Evolutionary conservation across 2,113 vertebrate genomes (phyloP).

Genomic region (Nannospalax galili): DNA sequence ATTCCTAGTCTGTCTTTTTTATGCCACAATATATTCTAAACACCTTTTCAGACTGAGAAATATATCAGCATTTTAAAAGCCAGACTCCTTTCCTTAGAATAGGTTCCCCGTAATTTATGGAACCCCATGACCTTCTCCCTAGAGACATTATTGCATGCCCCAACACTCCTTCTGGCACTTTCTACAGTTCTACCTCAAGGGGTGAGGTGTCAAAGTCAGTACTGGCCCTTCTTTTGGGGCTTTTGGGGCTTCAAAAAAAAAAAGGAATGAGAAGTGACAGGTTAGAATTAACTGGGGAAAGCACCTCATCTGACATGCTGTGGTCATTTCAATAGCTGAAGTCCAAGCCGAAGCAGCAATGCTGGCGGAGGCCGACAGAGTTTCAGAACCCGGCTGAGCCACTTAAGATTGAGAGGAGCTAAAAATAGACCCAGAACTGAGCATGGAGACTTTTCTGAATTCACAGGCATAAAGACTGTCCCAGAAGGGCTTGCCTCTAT

Average conservation of each 20-base stretch:
- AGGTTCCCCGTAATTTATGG: background rate
- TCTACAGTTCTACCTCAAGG: background rate
- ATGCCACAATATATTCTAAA: background rate
- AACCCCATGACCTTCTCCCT: background rate
- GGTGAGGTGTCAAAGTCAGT: background rate
- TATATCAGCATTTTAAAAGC: background rate
- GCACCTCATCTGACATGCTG: background rate
- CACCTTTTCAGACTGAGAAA: conserved; percentile 5
- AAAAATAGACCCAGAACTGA: conserved; percentile 56
- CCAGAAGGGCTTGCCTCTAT: background rate
- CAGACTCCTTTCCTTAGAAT: background rate
- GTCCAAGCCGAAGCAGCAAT: background rate
- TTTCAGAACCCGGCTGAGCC: conserved; percentile 17
- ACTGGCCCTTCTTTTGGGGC: conserved; percentile 13
- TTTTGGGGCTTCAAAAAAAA: background rate
- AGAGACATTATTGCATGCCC: background rate
- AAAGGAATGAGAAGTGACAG: conserved; percentile 54
- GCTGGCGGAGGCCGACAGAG: background rate
- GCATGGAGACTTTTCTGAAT: conserved; percentile 6
- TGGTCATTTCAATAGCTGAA: background rate
- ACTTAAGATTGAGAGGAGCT: conserved; percentile 46
- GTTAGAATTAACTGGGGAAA: conserved; percentile 52
- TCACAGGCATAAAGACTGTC: conserved; percentile 17
- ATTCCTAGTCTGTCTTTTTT: conserved; percentile 3
- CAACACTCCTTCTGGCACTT: background rate